Evolutionary conservation across 2,888 invertebrate genomes (phyloP), one percentile per base, ranked within the genome.

Genomic region (Timandra comae): DNA sequence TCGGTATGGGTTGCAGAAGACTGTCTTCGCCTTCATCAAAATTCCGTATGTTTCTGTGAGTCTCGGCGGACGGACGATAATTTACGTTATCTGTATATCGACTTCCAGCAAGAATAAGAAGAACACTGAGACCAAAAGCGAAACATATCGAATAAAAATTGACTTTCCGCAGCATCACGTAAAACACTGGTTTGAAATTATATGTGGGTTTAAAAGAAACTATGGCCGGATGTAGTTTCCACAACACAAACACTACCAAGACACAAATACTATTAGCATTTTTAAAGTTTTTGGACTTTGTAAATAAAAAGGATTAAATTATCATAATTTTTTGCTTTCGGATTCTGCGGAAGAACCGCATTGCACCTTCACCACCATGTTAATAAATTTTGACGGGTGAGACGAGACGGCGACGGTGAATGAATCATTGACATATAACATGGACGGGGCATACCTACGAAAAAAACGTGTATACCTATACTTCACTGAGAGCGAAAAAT

Each of bases 291-390:
- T 68, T 72, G 64, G 58, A 52, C 50, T 62, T 56, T 57, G 59
- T 70, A 62, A 16, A 16, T 16, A 16, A 16, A 16, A 1, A 16
- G 16, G 16, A 5, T 3, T 58, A 63, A 69, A 74, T n/a, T n/a
- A n/a, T 79, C 79, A 81, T 74, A 73, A 75, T 73, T 74, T 56
- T 60, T 53, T 63, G 61, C 52, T 70, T 70, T 55, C 70, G 66
- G 77, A 77, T 80, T 78, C 76, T 71, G 77, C 78, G 80, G 78
- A 81, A 82, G 81, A 81, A 79, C 84, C 80, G 82, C 84, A 84
- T 77, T 82, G 82, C 82, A 81, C 81, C 80, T 72, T 61, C 71
- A 56, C 49, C 68, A 71, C 79, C 79, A 81, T 81, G 73, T 72
- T 69, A 58, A n/a, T n/a, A n/a, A n/a, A n/a, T n/a, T n/a, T n/a